Evolutionary conservation across 1,140 invertebrate species (phyloP), one percentile per base, ranked within the genome.

Genomic region (Drosophila sturtevanti): DNA sequence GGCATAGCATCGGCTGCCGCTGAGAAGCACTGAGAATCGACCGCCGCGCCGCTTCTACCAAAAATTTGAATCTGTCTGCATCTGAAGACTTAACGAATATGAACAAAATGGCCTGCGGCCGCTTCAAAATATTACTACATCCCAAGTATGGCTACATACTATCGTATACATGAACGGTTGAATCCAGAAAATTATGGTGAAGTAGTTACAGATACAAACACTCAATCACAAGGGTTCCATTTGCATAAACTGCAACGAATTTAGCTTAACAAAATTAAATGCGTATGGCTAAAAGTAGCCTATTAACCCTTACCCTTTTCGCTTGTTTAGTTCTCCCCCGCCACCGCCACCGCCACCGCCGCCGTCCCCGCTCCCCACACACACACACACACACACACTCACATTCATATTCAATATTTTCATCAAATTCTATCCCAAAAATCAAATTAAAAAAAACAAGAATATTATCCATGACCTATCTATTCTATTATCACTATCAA

Each of bases 1-100:
- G 21, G 61, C 41, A 10, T 1, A 52, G 37, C 27, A 41, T 56
- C 54, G 55, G 63, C 56, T 62, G 70, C 70, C 65, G 51, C 68
- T 77, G 70, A 48, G 41, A 48, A 48, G 41, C 41, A 11, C 66
- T 54, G 61, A 64, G 61, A 69, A 79, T 63, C 79, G 65, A 67
- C 70, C 58, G 71, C 44, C 60, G 68, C 69, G 78, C 65, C 58
- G 76, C 79, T 89, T 87, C 84, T 79, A 82, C 89, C 84, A 69
- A 90, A 44, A 84, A 90, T 90, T 90, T 87, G 77, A 87, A 87
- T 90, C 87, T 89, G 87, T 86, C 82, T 84, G 79, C 87, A 90
- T 87, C 87, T 90, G 72, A 90, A 79, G 82, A 74, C 81, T 84
- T 81, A 87, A 90, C 82, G 82, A 90, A 90, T 87, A 90, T 90